Percentiles rank a stretch among this genome's conserved stretches.
These are phyloP conservation scores for Caenorhabditis becei DNA, from an alignment of 2,888 invertebrate species.

Conservation along the genomic window DNA sequence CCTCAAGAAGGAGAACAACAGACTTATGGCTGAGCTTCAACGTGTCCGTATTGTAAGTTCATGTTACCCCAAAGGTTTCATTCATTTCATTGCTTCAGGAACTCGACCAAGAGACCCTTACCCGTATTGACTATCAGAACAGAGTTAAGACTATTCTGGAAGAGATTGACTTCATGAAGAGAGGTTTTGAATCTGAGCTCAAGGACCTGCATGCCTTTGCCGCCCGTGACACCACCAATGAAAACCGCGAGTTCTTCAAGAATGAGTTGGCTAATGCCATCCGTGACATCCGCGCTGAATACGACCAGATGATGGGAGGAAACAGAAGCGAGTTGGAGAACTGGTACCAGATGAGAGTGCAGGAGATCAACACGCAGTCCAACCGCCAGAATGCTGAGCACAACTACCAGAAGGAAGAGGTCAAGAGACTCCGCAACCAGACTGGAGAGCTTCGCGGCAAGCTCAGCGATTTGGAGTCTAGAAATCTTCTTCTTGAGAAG, in stretches of 20 bases:
- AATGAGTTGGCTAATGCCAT: constrained; percentile 84
- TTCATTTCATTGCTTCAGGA: constrained; percentile 80
- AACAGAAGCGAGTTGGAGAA: constrained; percentile 83
- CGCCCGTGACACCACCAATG: constrained; percentile 84
- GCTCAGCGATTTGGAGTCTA: constrained; percentile 83
- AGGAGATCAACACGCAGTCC: constrained; percentile 84
- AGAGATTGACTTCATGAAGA: constrained; percentile 84
- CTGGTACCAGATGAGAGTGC: constrained; percentile 84
- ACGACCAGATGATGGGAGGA: constrained; percentile 82
- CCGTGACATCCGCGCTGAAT: constrained; percentile 84
- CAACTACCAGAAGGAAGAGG: constrained; percentile 80
- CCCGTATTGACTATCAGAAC: constrained; percentile 84
- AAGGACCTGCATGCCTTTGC: constrained; percentile 84
- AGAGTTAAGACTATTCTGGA: constrained; percentile 83
- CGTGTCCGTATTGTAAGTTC: constrained; percentile 53
- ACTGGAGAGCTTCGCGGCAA: constrained; percentile 83
- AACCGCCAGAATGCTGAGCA: constrained; percentile 83
- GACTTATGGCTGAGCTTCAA: constrained; percentile 71
- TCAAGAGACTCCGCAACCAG: constrained; percentile 83
- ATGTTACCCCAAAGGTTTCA: background rate
- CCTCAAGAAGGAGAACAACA: constrained; percentile 82
- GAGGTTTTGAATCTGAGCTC: constrained; percentile 83
- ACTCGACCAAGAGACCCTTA: constrained; percentile 84
- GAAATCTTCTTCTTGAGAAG: constrained; percentile 83
- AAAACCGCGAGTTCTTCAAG: constrained; percentile 85